These are phyloP conservation scores for Aplysia californica DNA, from an alignment of 1,140 invertebrate genomes.

Conservation along the genomic window DNA sequence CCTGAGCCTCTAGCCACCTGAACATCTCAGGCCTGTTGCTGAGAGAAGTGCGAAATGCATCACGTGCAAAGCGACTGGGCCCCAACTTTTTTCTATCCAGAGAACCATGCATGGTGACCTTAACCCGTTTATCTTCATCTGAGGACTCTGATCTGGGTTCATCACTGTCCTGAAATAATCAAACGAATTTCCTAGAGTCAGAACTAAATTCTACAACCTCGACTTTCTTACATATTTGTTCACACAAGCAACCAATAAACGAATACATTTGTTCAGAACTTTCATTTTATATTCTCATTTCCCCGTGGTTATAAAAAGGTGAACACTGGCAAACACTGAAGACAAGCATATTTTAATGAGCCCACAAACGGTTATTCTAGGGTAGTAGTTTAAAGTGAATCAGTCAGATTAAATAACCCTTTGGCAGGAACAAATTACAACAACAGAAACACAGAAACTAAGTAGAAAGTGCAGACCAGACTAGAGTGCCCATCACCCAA, in stretches of 20 bases:
- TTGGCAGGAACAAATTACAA: too few relatives aligned
- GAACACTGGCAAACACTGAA: too few relatives aligned
- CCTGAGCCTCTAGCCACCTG: slow-evolving; percentile 87
- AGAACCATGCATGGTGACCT: slow-evolving; percentile 40
- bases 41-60: slow-evolving; percentile 84
- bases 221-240: background rate
- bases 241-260: background rate
- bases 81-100: slow-evolving; percentile 43
- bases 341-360: too few relatives aligned
- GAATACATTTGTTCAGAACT: too few relatives aligned
- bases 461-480: too few relatives aligned
- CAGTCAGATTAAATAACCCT: too few relatives aligned
- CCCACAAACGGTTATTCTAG: too few relatives aligned
- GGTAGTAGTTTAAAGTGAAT: too few relatives aligned
- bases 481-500: too few relatives aligned
- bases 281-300: too few relatives aligned
- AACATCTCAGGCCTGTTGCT: slow-evolving; percentile 74
- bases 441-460: too few relatives aligned
- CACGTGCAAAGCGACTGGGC: slow-evolving; percentile 67
- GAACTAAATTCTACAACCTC: background rate
- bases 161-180: slow-evolving; percentile 37
- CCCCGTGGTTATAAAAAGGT: too few relatives aligned
- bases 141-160: slow-evolving; percentile 39
- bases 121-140: slow-evolving; percentile 30
- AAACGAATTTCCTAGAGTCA: background rate